Base-by-base conservation (phyloP, 1,140 invertebrate species). In the Drosophila quadrilineata region DNA sequence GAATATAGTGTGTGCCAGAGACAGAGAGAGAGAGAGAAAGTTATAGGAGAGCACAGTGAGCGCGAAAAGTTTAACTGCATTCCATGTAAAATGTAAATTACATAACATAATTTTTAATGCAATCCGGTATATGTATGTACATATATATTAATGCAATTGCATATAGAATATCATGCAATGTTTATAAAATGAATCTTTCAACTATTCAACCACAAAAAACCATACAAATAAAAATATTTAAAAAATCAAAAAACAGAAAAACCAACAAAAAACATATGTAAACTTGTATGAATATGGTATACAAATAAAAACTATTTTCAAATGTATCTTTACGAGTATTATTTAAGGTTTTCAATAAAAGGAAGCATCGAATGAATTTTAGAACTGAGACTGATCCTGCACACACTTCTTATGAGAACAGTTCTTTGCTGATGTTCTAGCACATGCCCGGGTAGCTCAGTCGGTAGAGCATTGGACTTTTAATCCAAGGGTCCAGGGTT, bases 401-500 rank as follows among this genome's bases (percentile, higher is more conserved):
- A 19, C 19, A n/a, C n/a, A n/a, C 19, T 29, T 19, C 5, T n/a
- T 17, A 29, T 46, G 28, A 64, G 43, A 21, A 46, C 0, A 4
- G 10, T 35, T 62, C 4, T 24, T 8, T 2, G 22, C 4, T 3
- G 2, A 3, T 0, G 0, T 0, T 0, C 0, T 0, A 21, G 2
- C 8, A 28, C 1, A n/a, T 28, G 93, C 93, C 93, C 92, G 92
- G 92, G 92, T 94, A 93, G 93, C 93, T 93, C 93, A 93, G 92
- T 93, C 92, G 93, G 93, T 93, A 93, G 92, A 93, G 93, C 93
- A 93, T 77, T 79, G 93, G 93, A 93, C 93, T 94, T 93, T 93
- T 94, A 94, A 94, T 93, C 93, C 93, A 93, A 93, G 93, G 93
- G 93, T 94, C 93, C 92, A 93, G 93, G 93, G 93, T 94, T 94